Evolutionary conservation across 37 sponge, comb jelly and placozoan genomes (phyloP).

Genomic region (Halisarca cf. caerulea): DNA sequence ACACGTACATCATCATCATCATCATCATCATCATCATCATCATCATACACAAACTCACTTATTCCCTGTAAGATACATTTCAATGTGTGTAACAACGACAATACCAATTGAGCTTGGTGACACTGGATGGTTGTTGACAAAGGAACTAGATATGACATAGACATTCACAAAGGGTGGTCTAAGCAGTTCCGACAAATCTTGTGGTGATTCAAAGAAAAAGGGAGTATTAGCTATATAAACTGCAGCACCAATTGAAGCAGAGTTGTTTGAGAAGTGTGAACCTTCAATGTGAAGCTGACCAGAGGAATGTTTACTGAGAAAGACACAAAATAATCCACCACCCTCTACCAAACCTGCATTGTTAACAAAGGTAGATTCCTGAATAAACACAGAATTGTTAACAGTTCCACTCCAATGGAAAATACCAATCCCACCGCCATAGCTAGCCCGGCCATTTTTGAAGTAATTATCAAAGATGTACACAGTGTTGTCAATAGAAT

Average conservation of each 20-base stretch:
- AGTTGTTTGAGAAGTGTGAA: neutral
- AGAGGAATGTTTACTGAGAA: slow-evolving; percentile 9
- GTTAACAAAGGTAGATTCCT: slow-evolving; percentile 44
- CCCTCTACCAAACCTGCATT: slow-evolving; percentile 74
- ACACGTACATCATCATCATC: too few relatives aligned
- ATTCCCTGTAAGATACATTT: neutral
- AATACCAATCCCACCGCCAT: slow-evolving; percentile 76
- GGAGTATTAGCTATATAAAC: neutral
- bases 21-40: too few relatives aligned
- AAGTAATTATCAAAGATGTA: neutral
- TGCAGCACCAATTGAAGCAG: neutral
- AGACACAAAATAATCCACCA: slow-evolving; percentile 68
- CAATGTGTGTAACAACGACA: neutral
- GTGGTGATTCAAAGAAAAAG: neutral
- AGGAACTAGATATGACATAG: neutral
- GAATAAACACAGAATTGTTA: slow-evolving; percentile 26
- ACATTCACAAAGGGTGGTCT: neutral
- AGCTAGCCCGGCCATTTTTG: slow-evolving; percentile 39
- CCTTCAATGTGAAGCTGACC: neutral
- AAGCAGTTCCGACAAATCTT: neutral
- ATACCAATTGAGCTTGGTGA: neutral
- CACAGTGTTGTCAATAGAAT: neutral
- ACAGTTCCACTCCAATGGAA: slow-evolving; percentile 38
- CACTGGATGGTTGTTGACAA: neutral
- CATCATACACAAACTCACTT: neutral